Base-by-base conservation (phyloP, 2,113 vertebrate genomes). In the Neolamprologus kungweensis region DNA sequence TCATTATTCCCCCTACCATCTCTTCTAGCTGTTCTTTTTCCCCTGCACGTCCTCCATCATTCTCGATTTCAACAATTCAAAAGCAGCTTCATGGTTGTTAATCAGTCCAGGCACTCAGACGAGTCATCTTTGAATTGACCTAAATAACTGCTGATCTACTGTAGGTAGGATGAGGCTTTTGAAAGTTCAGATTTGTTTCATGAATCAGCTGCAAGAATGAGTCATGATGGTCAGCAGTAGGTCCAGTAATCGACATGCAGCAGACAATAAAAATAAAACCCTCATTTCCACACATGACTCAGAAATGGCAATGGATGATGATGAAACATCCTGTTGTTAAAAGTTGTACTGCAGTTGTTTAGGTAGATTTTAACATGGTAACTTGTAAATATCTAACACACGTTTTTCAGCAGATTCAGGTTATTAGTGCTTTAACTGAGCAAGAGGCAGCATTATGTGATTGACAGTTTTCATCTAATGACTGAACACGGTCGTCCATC, bases 121-220 rank as follows among this genome's bases (percentile, higher is more conserved):
- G 6, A 93, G 31, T 80, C 57, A 12, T 85, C 33, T 86, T 47
- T 84, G 57, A 54, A 60, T 19, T 92, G 83, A 89, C 88, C 90
- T 87, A 54, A 81, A 88, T 89, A 83, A 58, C 35, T 71, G 45
- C 86, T 26, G 35, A 23, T 60, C 19, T 19, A 80, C 81, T 81
- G 26, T 80, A 78, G 17, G 26, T 33, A 4, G 19, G 3, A 19
- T 50, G 28, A 53, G 42, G 51, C 23, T 84, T 88, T 81, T 19
- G 37, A 9, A 73, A 31, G 11, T 84, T 89, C 31, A 33, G 11
- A 19, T 65, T 81, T 12, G 5, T 1, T 57, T 58, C 35, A 26
- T 63, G 33, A 45, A 35, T 73, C 45, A 23, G 26, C 12, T 42
- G 40, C 8, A 54, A 16, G 7, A 40, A 12, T 80, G 35, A 50